Conservation (phyloP, 1,140 invertebrate genomes). For the Homarus americanus region DNA sequence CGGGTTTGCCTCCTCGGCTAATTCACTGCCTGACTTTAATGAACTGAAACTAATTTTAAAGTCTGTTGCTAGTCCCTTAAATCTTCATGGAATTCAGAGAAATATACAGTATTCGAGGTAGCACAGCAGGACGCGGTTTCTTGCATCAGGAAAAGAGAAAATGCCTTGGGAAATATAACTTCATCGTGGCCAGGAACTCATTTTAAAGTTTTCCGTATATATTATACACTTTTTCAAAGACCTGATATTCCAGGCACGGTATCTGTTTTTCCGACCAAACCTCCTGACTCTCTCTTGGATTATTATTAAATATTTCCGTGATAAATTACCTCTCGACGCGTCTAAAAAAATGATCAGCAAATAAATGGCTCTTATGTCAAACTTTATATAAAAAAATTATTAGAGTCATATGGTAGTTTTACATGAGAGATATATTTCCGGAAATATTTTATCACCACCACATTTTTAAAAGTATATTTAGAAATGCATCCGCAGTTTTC, state of each 20-base stretch:
- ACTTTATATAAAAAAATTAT: no score
- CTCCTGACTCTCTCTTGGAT: no score
- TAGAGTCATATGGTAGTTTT: no score
- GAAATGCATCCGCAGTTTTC: no score
- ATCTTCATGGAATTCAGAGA: neutral
- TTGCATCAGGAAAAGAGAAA: neutral
- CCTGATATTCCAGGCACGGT: neutral
- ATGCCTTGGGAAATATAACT: slow-evolving; percentile 8
- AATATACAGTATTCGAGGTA: neutral
- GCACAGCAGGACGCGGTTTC: neutral
- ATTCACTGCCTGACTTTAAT: slow-evolving; percentile 12
- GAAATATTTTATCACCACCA: no score
- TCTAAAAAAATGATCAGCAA: no score
- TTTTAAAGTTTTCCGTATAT: slow-evolving; percentile 3
- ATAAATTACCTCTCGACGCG: no score
- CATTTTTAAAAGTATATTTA: no score
- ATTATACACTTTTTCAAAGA: neutral
- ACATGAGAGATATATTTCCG: no score
- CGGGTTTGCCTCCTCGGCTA: neutral
- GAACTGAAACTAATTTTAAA: slow-evolving; percentile 17
- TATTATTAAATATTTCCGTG: no score
- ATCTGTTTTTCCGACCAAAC: neutral
- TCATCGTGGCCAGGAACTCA: slow-evolving; percentile 6
- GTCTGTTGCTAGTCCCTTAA: neutral
- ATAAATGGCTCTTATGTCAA: no score